Evolutionary conservation across 2,797 vertebrate genomes (phyloP), one percentile per base, ranked within the genome.

Genomic region (Pseudocheirus occidentalis): DNA sequence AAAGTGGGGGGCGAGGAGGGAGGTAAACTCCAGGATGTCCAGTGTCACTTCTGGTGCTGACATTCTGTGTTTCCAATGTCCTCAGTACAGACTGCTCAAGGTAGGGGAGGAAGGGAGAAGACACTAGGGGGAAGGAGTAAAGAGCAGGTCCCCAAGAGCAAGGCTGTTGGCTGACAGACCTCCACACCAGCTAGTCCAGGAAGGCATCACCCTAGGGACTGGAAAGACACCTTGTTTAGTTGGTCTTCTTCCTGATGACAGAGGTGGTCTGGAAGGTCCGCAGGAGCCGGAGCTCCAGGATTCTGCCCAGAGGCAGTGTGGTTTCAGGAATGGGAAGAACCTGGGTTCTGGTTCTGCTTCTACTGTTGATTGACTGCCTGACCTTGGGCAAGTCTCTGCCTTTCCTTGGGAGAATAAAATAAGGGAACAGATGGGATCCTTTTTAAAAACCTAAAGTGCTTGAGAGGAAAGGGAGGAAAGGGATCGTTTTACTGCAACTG

Each of bases 381-480:
- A 95, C 40, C 66, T 94, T 89, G 90, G 92, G n/a, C 40, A 27
- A 87, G 24, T 46, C 73, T 27, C 73, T 50, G 73, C 40, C 73
- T 87, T 87, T 87, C 2, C 56, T 5, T 18, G 0, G 91, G 58
- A 46, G 55, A 56, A 27, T 89, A 92, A 95, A 95, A 94, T 46
- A 16, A 53, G 90, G 90, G 93, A 91, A 81, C 52, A 95, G 92
- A 94, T 46, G 57, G 87, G 66, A 87, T 87, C 73, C 73, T 27
- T 87, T 81, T 87, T 87, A 46, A 87, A 50, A 87, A 87, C 24
- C 73, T 87, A 87, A 87, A 87, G 73, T 46, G 24, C 73, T 87
- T 0, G 7, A 87, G 73, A 87, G 73, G 21, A 40, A 59, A 29
- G 58, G 28, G 58, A 59, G 28, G 58, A 73, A 50, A 87, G 40